These are phyloP conservation scores for Leuciscus idus DNA, from an alignment of 2,113 vertebrate genomes.

Conservation along the genomic window DNA sequence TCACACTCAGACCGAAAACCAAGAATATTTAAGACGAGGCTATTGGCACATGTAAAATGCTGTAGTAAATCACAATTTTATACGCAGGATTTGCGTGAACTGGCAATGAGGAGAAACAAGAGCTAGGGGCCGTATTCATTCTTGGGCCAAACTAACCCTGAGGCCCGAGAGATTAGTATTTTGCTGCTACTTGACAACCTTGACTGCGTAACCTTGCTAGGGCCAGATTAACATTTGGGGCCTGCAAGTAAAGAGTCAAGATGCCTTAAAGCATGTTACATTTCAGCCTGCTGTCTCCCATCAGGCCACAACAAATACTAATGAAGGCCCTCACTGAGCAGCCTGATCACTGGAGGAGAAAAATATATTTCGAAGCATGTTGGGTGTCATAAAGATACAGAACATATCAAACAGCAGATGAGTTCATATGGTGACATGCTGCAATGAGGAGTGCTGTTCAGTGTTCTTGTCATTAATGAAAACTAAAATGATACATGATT, in stretches of 20 bases:
- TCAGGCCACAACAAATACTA: constrained; percentile 69
- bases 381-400: constrained; percentile 68
- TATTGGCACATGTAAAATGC: constrained; percentile 73
- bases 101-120: constrained; percentile 59
- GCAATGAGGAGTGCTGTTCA: background rate
- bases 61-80: constrained; percentile 73
- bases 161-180: constrained; percentile 73
- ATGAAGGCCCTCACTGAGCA: constrained; percentile 61
- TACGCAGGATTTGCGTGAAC: constrained; percentile 58
- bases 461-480: background rate
- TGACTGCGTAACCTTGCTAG: constrained; percentile 76
- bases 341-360: constrained; percentile 71
- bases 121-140: constrained; percentile 60
- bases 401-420: constrained; percentile 60
- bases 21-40: constrained; percentile 67
- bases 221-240: constrained; percentile 75
- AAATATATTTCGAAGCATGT: constrained; percentile 69
- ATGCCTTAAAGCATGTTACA: constrained; percentile 74
- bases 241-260: constrained; percentile 66
- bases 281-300: constrained; percentile 63
- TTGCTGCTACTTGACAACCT: constrained; percentile 76
- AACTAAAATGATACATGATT: too few relatives aligned
- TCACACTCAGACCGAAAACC: constrained; percentile 56
- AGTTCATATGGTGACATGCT: background rate
- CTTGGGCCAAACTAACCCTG: constrained; percentile 69